Percentiles rank a stretch among this genome's conserved stretches.
Evolutionary conservation across 1,140 invertebrate genomes (phyloP).

Genomic region (Cotesia vestalis): DNA sequence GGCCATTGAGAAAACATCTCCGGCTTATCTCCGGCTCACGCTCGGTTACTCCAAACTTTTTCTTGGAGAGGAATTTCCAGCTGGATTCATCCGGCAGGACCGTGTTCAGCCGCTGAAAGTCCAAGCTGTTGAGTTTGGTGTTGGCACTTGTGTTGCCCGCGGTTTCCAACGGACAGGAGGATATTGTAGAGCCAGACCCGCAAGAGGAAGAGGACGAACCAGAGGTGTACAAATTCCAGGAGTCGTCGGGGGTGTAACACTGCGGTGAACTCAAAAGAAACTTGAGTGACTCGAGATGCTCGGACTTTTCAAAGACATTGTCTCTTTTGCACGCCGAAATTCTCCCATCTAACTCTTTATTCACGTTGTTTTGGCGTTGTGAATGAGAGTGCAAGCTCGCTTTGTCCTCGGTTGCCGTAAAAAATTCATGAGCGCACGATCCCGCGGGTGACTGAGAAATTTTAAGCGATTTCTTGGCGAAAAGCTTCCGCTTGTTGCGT

Average conservation of each 20-base stretch:
- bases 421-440: conserved; percentile 18
- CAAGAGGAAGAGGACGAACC: too few relatives aligned
- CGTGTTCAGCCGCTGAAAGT: conserved; percentile 59
- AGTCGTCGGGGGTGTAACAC: conserved; percentile 42
- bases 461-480: conserved; percentile 28
- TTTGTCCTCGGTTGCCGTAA: neutral
- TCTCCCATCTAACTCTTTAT: too few relatives aligned
- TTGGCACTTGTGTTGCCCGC: conserved; percentile 34
- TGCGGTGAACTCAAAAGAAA: conserved; percentile 54
- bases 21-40: conserved; percentile 5
- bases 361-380: neutral
- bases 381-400: neutral
- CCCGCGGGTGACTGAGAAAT: conserved; percentile 7
- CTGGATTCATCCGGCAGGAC: conserved; percentile 41
- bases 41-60: conserved; percentile 29
- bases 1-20: conserved; percentile 32
- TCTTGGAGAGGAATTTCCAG: conserved; percentile 32
- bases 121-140: conserved; percentile 53
- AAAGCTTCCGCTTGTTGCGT: conserved; percentile 45
- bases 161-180: conserved; percentile 22
- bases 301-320: conserved; percentile 18
- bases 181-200: too few relatives aligned
- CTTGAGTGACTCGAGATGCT: conserved; percentile 53
- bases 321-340: neutral
- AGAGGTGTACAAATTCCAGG: conserved; percentile 36